phyloP scores from a whole-genome alignment of 2,888 invertebrate genomes.

The Limulus polyphemus region DNA sequence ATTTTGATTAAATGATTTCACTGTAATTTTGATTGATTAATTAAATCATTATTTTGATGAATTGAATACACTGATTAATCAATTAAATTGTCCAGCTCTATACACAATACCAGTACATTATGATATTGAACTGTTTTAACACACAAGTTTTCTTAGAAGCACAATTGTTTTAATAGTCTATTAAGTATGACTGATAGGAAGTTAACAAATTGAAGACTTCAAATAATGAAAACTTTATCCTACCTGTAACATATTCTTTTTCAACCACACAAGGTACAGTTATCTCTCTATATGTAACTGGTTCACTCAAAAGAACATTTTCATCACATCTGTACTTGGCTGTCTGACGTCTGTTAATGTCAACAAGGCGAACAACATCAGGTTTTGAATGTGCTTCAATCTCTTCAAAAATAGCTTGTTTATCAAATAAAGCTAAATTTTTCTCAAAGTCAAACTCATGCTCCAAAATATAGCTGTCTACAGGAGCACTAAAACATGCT shows the following conservation, averaged over 20 bases:
- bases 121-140: too few relatives aligned
- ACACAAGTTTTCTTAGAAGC: too few relatives aligned
- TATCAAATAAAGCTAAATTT: conserved; percentile 80
- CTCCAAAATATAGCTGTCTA: conserved; percentile 49
- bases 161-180: too few relatives aligned
- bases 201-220: neutral
- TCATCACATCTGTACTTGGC: conserved; percentile 67
- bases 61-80: too few relatives aligned
- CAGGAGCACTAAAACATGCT: conserved; percentile 61
- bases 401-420: conserved; percentile 62
- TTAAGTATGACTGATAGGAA: neutral
- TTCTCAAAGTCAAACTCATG: conserved; percentile 91
- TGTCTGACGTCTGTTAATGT: conserved; percentile 33
- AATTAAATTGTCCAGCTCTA: too few relatives aligned
- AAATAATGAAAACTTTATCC: conserved; percentile 5
- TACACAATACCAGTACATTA: too few relatives aligned
- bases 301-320: conserved; percentile 58
- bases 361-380: conserved; percentile 47
- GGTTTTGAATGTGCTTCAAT: conserved; percentile 51
- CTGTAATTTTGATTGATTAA: too few relatives aligned
- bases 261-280: conserved; percentile 51
- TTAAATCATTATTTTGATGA: too few relatives aligned
- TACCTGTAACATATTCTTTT: conserved; percentile 53
- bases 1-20: too few relatives aligned
- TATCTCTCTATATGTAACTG: conserved; percentile 54